Base-by-base conservation (phyloP, 2,888 invertebrate species). In the Miltochrista miniata region DNA sequence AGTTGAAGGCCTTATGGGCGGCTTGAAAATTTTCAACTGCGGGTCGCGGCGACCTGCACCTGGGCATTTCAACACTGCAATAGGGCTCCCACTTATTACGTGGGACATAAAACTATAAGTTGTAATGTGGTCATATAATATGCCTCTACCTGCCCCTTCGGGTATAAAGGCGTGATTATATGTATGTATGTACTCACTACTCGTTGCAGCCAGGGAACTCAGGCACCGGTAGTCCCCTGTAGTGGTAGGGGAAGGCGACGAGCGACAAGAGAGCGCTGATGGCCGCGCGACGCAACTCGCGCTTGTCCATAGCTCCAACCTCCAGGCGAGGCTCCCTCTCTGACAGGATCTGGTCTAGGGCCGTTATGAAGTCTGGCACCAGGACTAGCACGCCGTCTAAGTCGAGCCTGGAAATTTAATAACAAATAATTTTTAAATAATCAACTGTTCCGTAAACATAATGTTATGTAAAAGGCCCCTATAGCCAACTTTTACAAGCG, bases 231-330 rank as follows among this genome's bases (percentile, higher is more conserved):
- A 96, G 84, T 56, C 94, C 94, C 81, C 94, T 96, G 80, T 98
- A 99, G 89, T 99, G 98, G 51, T 98, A 93, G 0, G 99, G 99
- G 73, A 99, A 93, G 13, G 97, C 96, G 56, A 99, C 93, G 84
- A 99, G 94, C 1, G 99, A 99, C 62, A 98, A 86, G 15, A 99
- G 92, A 46, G 98, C 93, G 74, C 98, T 96, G 56, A 98, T 98
- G 30, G 98, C 97, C 1, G 99, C 97, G 68, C 97, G 95, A 56
- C 99, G 93, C 53, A 99, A 87, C 74, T 97, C 97, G 1, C 94
- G 93, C 81, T 95, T 95, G 58, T 95, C 95, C 61, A 95, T 93
- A 51, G 92, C 78, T 11, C 93, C 94, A 33, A 94, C 93, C 70
- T 95, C 96, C 40, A 97, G 90, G 80, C 95, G 95, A 8, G 90